A percentile compares a stretch with the other conserved stretches of the same genome.
phyloP scores from a whole-genome alignment of 2,888 invertebrate species.

The Cynaeus angustus region DNA sequence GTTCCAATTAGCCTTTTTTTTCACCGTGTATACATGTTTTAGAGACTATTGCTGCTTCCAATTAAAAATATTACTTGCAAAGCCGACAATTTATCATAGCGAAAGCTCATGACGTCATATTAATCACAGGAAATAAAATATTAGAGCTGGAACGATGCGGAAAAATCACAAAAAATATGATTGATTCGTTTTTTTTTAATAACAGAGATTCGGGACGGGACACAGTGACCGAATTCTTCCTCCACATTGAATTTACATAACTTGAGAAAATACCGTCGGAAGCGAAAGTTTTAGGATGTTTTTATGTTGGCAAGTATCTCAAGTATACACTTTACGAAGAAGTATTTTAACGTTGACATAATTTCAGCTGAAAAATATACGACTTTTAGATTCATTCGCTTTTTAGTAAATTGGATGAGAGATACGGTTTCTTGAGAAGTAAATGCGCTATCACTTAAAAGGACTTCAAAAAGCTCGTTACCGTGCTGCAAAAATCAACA shows the following conservation, averaged over 20 bases:
- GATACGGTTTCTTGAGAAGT: not conserved
- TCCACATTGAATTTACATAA: slow-evolving; percentile 5
- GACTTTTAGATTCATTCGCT: not conserved
- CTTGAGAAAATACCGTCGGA: slow-evolving; percentile 8
- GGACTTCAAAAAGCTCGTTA: slow-evolving; percentile 12
- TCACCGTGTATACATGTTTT: not conserved
- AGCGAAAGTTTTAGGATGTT: slow-evolving; percentile 12
- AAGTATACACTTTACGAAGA: not conserved
- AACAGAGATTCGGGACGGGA: not conserved
- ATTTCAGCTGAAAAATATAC: not conserved
- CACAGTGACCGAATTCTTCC: not conserved
- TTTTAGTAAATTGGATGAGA: not conserved
- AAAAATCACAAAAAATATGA: slow-evolving; percentile 10
- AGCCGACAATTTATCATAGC: slow-evolving; percentile 25
- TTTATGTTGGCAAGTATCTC: slow-evolving; percentile 19
- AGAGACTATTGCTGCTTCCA: not conserved
- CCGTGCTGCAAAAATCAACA: slow-evolving; percentile 8
- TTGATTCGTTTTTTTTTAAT: slow-evolving; percentile 5
- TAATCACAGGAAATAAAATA: slow-evolving; percentile 29
- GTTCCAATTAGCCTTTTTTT: not conserved
- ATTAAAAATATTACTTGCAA: slow-evolving; percentile 22
- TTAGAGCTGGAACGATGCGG: not conserved
- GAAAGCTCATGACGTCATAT: slow-evolving; percentile 16
- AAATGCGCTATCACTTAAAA: not conserved
- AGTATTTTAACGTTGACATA: not conserved